Conservation (phyloP, 2,113 vertebrate species). For the Myotis lucifugus region DNA sequence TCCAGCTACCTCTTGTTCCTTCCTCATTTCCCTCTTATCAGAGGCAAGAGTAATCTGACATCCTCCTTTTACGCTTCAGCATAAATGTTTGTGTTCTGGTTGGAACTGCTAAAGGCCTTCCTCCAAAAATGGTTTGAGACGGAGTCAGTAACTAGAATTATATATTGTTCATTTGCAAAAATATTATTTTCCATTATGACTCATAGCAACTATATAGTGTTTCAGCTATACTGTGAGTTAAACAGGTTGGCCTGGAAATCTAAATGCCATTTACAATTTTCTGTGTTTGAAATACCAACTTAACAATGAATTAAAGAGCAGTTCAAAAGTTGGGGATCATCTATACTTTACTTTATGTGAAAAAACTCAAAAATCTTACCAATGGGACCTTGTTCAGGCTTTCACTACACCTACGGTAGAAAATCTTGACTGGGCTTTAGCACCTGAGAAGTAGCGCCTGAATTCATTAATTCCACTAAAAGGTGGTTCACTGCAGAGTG, state of each 20-base stretch:
- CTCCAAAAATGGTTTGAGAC: not conserved
- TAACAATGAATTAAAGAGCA: slow-evolving; percentile 32
- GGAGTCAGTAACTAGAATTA: not conserved
- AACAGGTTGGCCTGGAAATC: slow-evolving; percentile 37
- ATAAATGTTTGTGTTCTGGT: not conserved
- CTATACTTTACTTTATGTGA: slow-evolving; percentile 29
- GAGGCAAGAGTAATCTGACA: not conserved
- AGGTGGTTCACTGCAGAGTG: not conserved
- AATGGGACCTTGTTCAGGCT: not conserved
- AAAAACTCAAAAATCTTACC: slow-evolving; percentile 34
- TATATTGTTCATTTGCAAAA: not conserved
- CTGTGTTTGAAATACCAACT: slow-evolving; percentile 49
- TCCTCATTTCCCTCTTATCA: not conserved
- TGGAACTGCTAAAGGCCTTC: not conserved
- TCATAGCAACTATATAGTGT: not conserved
- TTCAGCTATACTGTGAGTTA: not conserved
- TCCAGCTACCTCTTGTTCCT: not conserved
- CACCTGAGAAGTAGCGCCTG: not conserved
- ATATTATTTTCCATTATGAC: not conserved
- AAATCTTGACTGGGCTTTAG: not conserved
- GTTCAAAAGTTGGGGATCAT: not conserved
- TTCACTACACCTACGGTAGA: not conserved
- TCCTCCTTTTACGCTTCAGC: not conserved
- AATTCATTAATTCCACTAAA: not conserved
- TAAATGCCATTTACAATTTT: slow-evolving; percentile 1